Evolutionary conservation across 2,113 vertebrate genomes (phyloP).

Genomic region (Bambusicola thoracicus): DNA sequence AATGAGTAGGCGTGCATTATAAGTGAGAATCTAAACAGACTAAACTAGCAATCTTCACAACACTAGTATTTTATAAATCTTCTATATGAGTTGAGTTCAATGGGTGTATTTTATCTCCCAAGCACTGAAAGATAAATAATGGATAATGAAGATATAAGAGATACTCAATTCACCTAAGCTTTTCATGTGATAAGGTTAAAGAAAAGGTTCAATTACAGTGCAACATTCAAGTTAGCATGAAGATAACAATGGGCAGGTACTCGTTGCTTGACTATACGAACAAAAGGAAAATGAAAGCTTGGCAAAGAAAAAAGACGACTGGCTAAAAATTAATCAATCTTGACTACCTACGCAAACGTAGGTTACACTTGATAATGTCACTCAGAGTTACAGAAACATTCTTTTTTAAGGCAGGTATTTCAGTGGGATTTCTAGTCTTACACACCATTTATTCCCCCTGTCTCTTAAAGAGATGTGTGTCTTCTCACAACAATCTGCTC

Average conservation of each 20-base stretch:
- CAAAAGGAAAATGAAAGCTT: slow-evolving; percentile 11
- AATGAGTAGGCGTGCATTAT: neutral
- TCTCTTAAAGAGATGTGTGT: neutral
- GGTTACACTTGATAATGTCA: neutral
- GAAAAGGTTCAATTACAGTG: neutral
- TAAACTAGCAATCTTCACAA: neutral
- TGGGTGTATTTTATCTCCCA: neutral
- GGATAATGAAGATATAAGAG: neutral
- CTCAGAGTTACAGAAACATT: neutral
- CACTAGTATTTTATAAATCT: neutral
- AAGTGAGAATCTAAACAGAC: neutral
- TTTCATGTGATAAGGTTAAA: neutral
- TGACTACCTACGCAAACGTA: neutral
- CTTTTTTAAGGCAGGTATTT: slow-evolving; percentile 16
- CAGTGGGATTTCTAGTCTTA: slow-evolving; percentile 5
- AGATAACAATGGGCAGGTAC: slow-evolving; percentile 4
- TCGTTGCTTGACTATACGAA: slow-evolving; percentile 20
- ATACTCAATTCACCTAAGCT: neutral
- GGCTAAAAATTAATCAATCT: slow-evolving; percentile 41
- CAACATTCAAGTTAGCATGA: neutral
- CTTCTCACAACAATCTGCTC: neutral
- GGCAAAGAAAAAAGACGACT: neutral
- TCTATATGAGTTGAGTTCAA: neutral
- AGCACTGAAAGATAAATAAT: slow-evolving; percentile 12
- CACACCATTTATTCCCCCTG: neutral